Evolutionary conservation across 2,113 vertebrate species (phyloP).

Genomic region (Formicarius rufipectus): DNA sequence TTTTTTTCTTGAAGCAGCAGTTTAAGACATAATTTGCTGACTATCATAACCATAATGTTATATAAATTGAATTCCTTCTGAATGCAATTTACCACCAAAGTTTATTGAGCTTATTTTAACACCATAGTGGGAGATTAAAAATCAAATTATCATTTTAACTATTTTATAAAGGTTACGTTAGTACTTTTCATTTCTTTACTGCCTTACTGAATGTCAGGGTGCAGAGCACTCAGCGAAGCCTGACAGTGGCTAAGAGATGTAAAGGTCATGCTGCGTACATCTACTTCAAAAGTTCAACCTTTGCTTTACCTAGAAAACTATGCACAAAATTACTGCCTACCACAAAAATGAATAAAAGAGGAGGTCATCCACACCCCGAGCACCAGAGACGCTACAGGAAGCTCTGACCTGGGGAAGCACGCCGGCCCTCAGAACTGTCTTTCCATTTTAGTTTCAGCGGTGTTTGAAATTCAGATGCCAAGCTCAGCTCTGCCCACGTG

Average conservation of each 20-base stretch:
- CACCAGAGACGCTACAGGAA: not conserved
- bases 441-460: not conserved
- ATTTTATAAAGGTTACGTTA: constrained; percentile 73
- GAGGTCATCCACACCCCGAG: not conserved
- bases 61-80: constrained; percentile 26
- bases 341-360: not conserved
- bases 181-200: constrained; percentile 72
- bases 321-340: constrained; percentile 38
- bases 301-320: constrained; percentile 32
- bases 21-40: constrained; percentile 33
- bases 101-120: constrained; percentile 70
- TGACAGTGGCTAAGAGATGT: constrained; percentile 56
- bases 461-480: not conserved
- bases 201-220: constrained; percentile 67
- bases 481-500: not conserved
- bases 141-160: constrained; percentile 72
- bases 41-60: constrained; percentile 30
- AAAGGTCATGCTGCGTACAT: constrained; percentile 55
- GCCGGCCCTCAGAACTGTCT: not conserved
- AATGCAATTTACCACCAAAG: constrained; percentile 24
- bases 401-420: not conserved
- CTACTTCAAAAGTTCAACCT: constrained; percentile 55
- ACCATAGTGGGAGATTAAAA: constrained; percentile 63
- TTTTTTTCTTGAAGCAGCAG: not conserved
- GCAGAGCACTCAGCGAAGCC: constrained; percentile 50